phyloP scores from a whole-genome alignment of 2,888 invertebrate species.

The Pilophorus perplexus region DNA sequence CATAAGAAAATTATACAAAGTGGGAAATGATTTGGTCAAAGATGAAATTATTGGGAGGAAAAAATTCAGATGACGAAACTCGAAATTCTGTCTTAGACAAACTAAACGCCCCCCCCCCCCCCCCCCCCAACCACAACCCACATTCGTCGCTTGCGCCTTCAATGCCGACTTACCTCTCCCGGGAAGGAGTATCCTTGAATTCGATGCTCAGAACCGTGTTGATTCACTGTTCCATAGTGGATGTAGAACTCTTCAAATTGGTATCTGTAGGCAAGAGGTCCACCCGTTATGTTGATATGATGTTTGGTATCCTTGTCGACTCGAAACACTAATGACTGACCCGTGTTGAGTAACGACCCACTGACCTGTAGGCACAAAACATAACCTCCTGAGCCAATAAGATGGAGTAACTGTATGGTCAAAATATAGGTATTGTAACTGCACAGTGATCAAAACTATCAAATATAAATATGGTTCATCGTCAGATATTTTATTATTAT shows the following conservation, averaged over 20 bases:
- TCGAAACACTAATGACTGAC: conserved; percentile 88
- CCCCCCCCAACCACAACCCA: background rate
- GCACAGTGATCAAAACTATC: background rate
- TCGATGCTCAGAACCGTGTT: conserved; percentile 91
- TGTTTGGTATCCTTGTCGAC: conserved; percentile 87
- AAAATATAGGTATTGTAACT: too few species aligned
- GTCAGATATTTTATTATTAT: too few species aligned
- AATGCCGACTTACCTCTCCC: conserved; percentile 73
- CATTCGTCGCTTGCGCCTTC: background rate
- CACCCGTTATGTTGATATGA: conserved; percentile 92
- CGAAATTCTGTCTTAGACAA: too few species aligned
- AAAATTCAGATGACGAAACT: too few species aligned
- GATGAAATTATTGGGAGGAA: too few species aligned
- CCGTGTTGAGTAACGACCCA: conserved; percentile 87
- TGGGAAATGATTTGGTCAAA: too few species aligned
- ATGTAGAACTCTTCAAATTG: conserved; percentile 94
- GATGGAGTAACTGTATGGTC: too few species aligned
- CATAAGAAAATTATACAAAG: too few species aligned
- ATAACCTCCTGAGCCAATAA: too few species aligned
- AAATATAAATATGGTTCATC: background rate
- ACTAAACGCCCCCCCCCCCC: background rate
- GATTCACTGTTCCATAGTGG: conserved; percentile 88
- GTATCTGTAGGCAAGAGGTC: conserved; percentile 92
- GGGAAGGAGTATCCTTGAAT: conserved; percentile 94
- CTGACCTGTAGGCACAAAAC: conserved; percentile 64